A percentile compares a stretch with the other conserved stretches of the same genome.
Evolutionary conservation across 2,888 invertebrate genomes (phyloP).

Genomic region (Julus scandinavius): DNA sequence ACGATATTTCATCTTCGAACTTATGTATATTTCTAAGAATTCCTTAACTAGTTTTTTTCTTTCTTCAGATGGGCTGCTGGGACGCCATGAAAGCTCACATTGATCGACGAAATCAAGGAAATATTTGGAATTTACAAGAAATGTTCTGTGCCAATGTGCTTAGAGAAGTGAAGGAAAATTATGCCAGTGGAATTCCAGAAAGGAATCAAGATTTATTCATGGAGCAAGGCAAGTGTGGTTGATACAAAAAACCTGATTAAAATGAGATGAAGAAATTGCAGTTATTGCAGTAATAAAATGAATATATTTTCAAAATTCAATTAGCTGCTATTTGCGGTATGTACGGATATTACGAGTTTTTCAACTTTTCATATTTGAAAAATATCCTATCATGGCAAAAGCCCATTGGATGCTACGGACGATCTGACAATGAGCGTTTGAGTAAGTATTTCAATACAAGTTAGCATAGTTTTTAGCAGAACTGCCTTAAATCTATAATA

Average conservation of each 20-base stretch:
- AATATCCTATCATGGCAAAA: slow-evolving; percentile 53
- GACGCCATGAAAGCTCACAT: slow-evolving; percentile 29
- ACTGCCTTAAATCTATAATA: too few species aligned
- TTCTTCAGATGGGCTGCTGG: slow-evolving; percentile 14
- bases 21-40: neutral
- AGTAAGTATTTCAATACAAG: neutral
- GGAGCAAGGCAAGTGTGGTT: slow-evolving; percentile 54
- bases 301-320: neutral
- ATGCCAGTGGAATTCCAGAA: neutral
- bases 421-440: neutral
- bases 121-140: neutral
- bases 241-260: neutral
- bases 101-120: neutral
- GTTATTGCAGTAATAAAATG: too few species aligned
- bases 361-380: slow-evolving; percentile 41
- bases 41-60: slow-evolving; percentile 6
- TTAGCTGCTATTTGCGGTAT: slow-evolving; percentile 51
- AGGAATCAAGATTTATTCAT: slow-evolving; percentile 51
- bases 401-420: slow-evolving; percentile 50
- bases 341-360: slow-evolving; percentile 49
- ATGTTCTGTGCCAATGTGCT: slow-evolving; percentile 53
- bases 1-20: neutral
- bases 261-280: too few species aligned
- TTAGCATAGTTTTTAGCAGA: too few species aligned
- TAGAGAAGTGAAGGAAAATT: slow-evolving; percentile 49